Percentiles rank a stretch among this genome's conserved stretches.
These are phyloP conservation scores for Ambastaia sidthimunki DNA, from an alignment of 2,797 vertebrate species.

Conservation along the genomic window DNA sequence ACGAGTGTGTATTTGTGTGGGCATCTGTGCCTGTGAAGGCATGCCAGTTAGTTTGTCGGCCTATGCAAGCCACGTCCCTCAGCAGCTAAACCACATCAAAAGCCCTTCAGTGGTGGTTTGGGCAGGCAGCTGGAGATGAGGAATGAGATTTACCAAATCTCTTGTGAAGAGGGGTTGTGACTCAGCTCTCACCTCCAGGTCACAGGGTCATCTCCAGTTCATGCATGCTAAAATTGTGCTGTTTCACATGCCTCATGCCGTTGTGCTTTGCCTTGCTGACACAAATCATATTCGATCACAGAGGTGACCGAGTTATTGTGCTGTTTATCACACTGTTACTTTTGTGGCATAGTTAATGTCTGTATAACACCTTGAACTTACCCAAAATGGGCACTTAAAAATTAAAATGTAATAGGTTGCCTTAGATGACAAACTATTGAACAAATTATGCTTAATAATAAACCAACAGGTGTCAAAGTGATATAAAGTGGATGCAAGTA, in stretches of 20 bases:
- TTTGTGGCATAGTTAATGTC: background rate
- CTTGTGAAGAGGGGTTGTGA: slow-evolving; percentile 13
- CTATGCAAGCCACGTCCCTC: background rate
- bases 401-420: too few relatives aligned
- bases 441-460: too few relatives aligned
- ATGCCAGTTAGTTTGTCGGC: slow-evolving; percentile 24
- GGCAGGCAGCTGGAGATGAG: background rate
- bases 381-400: too few relatives aligned
- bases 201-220: slow-evolving; percentile 18
- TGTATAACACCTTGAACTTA: background rate
- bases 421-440: too few relatives aligned
- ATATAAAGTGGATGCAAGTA: too few relatives aligned
- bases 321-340: background rate
- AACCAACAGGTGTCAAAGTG: too few relatives aligned
- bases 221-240: slow-evolving; percentile 5
- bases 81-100: slow-evolving; percentile 35
- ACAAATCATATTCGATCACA: background rate
- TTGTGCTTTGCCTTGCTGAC: background rate
- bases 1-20: slow-evolving; percentile 36
- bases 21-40: slow-evolving; percentile 16
- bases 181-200: slow-evolving; percentile 31
- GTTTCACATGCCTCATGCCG: slow-evolving; percentile 4
- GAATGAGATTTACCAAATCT: background rate
- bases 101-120: slow-evolving; percentile 1
- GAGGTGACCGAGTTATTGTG: background rate